These are phyloP conservation scores for Dolichallabes microphthalmus DNA, from an alignment of 2,113 vertebrate species.

Conservation along the genomic window DNA sequence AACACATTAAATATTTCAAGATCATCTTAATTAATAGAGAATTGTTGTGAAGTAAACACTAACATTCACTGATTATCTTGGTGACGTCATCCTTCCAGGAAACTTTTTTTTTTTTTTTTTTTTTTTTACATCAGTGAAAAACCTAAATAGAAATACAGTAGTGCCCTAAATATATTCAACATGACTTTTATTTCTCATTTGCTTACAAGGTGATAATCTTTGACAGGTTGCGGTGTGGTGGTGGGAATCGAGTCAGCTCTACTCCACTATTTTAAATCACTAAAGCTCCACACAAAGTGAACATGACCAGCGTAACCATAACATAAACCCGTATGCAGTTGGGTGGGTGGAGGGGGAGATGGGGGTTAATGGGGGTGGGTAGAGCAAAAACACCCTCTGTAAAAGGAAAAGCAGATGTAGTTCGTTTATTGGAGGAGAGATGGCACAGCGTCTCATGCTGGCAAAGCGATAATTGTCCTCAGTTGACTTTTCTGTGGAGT, in stretches of 20 bases:
- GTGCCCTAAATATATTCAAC: background rate
- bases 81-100: background rate
- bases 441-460: slow-evolving; percentile 31
- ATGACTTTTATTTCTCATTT: background rate
- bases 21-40: background rate
- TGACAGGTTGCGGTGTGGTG: slow-evolving; percentile 20
- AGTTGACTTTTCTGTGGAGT: slow-evolving; percentile 37
- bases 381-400: slow-evolving; percentile 42
- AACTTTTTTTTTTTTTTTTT: background rate
- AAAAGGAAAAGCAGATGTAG: slow-evolving; percentile 69
- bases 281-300: slow-evolving; percentile 28
- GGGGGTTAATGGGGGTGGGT: background rate
- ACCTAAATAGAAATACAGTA: background rate
- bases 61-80: background rate
- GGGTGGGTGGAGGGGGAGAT: background rate
- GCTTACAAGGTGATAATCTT: slow-evolving; percentile 3
- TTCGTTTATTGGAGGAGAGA: slow-evolving; percentile 25
- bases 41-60: background rate
- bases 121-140: background rate
- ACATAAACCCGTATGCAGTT: slow-evolving; percentile 19
- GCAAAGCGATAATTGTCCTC: slow-evolving; percentile 32
- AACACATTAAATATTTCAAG: background rate
- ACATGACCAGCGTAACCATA: slow-evolving; percentile 40
- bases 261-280: slow-evolving; percentile 33
- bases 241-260: background rate